phyloP scores from a whole-genome alignment of 2,888 invertebrate genomes.

The Phoronis australis region DNA sequence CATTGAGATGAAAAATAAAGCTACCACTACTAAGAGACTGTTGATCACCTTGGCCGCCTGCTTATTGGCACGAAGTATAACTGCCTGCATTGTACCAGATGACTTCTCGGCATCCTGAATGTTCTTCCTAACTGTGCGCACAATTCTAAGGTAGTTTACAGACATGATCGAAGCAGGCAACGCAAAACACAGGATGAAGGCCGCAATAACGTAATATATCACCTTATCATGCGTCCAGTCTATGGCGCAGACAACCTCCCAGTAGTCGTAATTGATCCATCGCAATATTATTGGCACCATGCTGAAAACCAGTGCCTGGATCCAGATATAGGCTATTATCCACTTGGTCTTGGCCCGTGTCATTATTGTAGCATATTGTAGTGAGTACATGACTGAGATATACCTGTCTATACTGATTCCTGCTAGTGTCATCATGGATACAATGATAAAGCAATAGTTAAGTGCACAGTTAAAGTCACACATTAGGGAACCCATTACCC shows the following conservation, averaged over 20 bases:
- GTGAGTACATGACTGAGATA: slow-evolving; percentile 36
- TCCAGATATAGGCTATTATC: slow-evolving; percentile 35
- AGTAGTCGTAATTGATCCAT: slow-evolving; percentile 49
- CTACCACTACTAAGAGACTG: slow-evolving; percentile 41
- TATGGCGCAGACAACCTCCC: slow-evolving; percentile 48
- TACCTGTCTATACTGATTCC: slow-evolving; percentile 47
- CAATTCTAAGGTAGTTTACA: slow-evolving; percentile 30
- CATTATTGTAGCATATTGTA: slow-evolving; percentile 29
- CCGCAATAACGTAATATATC: slow-evolving; percentile 36
- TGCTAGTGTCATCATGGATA: slow-evolving; percentile 47
- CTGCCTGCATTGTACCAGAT: neutral
- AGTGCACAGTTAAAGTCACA: slow-evolving; percentile 39
- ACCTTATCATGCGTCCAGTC: slow-evolving; percentile 32
- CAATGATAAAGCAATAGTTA: slow-evolving; percentile 49
- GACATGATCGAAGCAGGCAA: slow-evolving; percentile 33
- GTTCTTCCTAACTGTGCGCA: neutral
- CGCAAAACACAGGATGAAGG: slow-evolving; percentile 39
- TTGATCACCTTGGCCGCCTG: slow-evolving; percentile 22
- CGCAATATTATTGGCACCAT: slow-evolving; percentile 25
- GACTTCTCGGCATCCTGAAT: neutral
- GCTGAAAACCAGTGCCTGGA: slow-evolving; percentile 39
- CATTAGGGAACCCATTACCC: slow-evolving; percentile 18
- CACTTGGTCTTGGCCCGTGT: slow-evolving; percentile 17
- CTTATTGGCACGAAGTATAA: slow-evolving; percentile 5
- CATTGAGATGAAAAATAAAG: slow-evolving; percentile 46